Evolutionary conservation across 64 coral and sea anemone species (phyloP).

Genomic region (Cladopsammia gracilis): DNA sequence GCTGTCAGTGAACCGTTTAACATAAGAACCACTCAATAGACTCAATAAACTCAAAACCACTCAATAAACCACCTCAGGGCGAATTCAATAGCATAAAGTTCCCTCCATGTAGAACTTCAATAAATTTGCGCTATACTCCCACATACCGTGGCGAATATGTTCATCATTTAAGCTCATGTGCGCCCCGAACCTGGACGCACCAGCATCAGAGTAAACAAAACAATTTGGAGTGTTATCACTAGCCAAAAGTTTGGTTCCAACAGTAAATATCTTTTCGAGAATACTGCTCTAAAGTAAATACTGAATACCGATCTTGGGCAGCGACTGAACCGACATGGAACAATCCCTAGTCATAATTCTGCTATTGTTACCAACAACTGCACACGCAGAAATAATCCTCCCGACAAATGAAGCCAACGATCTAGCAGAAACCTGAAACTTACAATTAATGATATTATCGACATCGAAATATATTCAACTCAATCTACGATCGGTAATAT

Average conservation of each 20-base stretch:
- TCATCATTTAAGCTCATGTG: constrained; percentile 13
- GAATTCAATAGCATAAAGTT: constrained; percentile 22
- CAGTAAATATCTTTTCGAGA: constrained; percentile 20
- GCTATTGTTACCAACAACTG: constrained; percentile 50
- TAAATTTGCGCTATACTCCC: neutral
- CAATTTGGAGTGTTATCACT: neutral
- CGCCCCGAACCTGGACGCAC: constrained; percentile 32
- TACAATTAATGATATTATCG: neutral
- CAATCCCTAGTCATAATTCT: constrained; percentile 57
- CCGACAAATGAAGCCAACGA: constrained; percentile 43
- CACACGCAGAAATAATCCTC: constrained; percentile 19
- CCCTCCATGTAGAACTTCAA: constrained; percentile 11
- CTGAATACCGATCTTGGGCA: constrained; percentile 12
- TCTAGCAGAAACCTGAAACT: neutral
- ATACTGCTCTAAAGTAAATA: constrained; percentile 39
- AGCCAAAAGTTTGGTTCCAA: constrained; percentile 8
- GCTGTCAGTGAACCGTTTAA: constrained; percentile 29
- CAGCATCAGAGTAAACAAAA: constrained; percentile 65
- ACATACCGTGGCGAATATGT: constrained; percentile 11
- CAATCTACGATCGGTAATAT: neutral
- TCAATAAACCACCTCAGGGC: neutral
- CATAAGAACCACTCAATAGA: neutral
- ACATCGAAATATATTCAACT: neutral
- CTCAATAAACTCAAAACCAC: neutral
- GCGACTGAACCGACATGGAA: constrained; percentile 13